Percentiles rank a stretch among this genome's conserved stretches.
phyloP scores from a whole-genome alignment of 2,113 vertebrate species.

The Mellivora capensis region DNA sequence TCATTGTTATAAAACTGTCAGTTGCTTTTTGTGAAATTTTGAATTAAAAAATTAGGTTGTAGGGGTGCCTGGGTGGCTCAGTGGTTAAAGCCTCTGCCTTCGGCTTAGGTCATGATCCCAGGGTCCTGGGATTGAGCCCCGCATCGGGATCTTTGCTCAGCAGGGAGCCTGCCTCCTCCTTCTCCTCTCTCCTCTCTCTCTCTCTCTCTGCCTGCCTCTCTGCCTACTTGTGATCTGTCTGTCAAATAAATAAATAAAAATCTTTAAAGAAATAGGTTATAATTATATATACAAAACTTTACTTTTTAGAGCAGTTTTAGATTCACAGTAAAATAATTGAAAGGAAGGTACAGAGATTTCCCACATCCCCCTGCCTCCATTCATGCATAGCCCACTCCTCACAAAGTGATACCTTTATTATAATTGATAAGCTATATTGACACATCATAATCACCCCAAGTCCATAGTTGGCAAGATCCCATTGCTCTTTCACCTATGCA shows the following conservation, averaged over 20 bases:
- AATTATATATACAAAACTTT: not conserved
- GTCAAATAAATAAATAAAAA: too few species aligned
- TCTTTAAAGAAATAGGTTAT: not conserved
- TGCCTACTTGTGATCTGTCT: too few species aligned
- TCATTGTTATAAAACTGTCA: not conserved
- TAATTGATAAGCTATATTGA: not conserved
- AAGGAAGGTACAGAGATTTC: not conserved
- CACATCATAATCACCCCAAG: not conserved
- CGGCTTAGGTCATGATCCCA: too few species aligned
- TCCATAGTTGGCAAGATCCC: not conserved
- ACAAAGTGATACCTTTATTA: not conserved
- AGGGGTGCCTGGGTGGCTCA: too few species aligned
- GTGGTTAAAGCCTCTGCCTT: too few species aligned
- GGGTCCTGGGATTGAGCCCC: too few species aligned
- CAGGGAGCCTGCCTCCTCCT: too few species aligned
- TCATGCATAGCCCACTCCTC: not conserved
- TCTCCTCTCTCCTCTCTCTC: too few species aligned
- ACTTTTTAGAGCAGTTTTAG: not conserved
- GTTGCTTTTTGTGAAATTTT: not conserved
- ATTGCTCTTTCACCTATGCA: not conserved
- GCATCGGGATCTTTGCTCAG: too few species aligned
- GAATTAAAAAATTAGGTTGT: not conserved
- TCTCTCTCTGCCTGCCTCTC: too few species aligned
- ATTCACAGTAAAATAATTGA: not conserved
- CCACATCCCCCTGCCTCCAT: not conserved